A percentile compares a stretch with the other conserved stretches of the same genome.
These are phyloP conservation scores for Diachrysia chrysitis DNA, from an alignment of 2,888 invertebrate genomes.

Conservation along the genomic window DNA sequence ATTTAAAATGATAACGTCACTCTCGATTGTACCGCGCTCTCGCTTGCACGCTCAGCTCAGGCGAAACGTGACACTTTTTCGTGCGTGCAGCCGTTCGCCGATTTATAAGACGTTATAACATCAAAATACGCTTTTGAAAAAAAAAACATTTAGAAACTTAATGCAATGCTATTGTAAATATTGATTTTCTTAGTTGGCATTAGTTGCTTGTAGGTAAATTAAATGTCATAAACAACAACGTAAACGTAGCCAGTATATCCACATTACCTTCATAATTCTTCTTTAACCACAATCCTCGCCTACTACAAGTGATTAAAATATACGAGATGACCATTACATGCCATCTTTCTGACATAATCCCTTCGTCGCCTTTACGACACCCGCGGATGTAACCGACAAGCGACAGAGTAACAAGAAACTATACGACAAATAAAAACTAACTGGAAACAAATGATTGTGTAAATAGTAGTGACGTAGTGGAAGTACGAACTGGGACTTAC, in stretches of 20 bases:
- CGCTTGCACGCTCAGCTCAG: too few relatives aligned
- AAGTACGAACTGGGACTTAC: background rate
- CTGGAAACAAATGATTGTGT: background rate
- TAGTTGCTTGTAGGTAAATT: background rate
- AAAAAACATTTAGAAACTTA: too few relatives aligned
- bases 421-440: background rate
- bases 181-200: too few relatives aligned
- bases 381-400: background rate
- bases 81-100: too few relatives aligned
- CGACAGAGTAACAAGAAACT: background rate
- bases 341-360: constrained; percentile 3
- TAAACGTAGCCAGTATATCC: background rate
- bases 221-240: constrained; percentile 2
- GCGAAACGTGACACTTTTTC: too few relatives aligned
- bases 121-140: too few relatives aligned
- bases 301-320: constrained; percentile 4
- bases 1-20: too few relatives aligned
- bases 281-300: constrained; percentile 2
- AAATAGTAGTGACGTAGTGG: background rate
- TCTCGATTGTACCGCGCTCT: too few relatives aligned
- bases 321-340: background rate
- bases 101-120: too few relatives aligned
- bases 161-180: too few relatives aligned
- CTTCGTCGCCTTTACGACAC: background rate
- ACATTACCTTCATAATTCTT: constrained; percentile 1